phyloP scores from a whole-genome alignment of 2,113 vertebrate species.

The Nothocercus julius region DNA sequence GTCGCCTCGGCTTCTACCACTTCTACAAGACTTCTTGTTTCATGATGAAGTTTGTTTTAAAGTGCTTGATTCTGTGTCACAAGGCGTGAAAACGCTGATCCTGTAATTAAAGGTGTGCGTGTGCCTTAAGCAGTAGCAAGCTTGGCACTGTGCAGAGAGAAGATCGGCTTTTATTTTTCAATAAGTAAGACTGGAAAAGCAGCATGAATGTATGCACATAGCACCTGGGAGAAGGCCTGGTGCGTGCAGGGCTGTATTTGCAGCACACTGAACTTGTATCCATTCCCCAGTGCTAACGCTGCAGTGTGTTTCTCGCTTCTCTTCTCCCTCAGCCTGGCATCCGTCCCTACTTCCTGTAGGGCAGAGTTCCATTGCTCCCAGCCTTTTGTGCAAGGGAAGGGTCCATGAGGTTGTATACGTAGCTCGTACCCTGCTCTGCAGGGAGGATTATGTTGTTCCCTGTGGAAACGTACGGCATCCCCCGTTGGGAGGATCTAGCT shows the following conservation, averaged over 20 bases:
- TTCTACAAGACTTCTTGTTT: not conserved
- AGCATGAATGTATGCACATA: conserved; percentile 11
- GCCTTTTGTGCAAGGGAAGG: not conserved
- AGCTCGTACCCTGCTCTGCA: not conserved
- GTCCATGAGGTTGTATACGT: not conserved
- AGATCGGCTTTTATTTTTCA: not conserved
- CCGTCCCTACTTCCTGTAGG: not conserved
- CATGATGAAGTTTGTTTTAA: not conserved
- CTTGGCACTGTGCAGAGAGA: not conserved
- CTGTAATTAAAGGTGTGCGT: not conserved
- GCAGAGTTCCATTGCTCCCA: not conserved
- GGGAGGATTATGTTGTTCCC: not conserved
- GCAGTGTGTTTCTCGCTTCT: not conserved
- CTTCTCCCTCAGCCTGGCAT: not conserved
- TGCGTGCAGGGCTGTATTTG: not conserved
- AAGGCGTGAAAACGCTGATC: conserved; percentile 4
- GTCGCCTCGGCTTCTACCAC: not conserved
- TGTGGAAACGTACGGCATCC: not conserved
- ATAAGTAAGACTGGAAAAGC: not conserved
- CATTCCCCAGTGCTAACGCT: not conserved
- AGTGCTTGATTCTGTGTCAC: conserved; percentile 36
- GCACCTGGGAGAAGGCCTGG: conserved; percentile 51
- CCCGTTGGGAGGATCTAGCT: conserved; percentile 19
- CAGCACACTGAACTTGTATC: not conserved
- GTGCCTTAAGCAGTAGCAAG: not conserved